Base-by-base conservation (phyloP, 1,140 invertebrate genomes). In the Listronotus bonariensis region DNA sequence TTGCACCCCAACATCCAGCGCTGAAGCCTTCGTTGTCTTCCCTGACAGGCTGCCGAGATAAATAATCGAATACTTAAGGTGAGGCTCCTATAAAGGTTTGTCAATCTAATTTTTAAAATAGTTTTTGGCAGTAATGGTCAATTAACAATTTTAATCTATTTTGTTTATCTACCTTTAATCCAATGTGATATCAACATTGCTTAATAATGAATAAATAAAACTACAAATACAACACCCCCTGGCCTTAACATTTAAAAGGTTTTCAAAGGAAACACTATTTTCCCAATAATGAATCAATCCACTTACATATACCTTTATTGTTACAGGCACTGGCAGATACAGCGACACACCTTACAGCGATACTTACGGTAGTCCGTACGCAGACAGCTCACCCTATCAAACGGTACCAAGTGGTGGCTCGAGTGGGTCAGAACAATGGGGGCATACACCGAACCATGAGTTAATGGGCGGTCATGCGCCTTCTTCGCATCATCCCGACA, bases 341-440 rank as follows among this genome's bases (percentile, higher is more conserved):
- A 86, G 87, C 65, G 88, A 91, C 45, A 83, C 83, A 5, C 42
- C 62, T 8, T 90, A 90, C 75, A 77, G 82, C 9, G 79, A 79
- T 52, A 76, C 81, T 48, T 89, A 88, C 73, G 83, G 82, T 36
- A 90, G 89, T 74, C 83, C 86, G 10, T 91, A 90, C 72, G 76
- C 80, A 55, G 91, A 93, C 69, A 83, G 85, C 43, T 84, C 86
- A 65, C 84, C 88, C 53, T 95, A 92, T 78, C 91, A 92, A 80
- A 89, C 90, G 61, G 93, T 95, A 71, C 91, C 92, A 14, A 88
- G 85, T 43, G 86, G 86, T 69, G 84, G 83, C n/a, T 82, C 82
- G 67, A 82, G 82, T 15, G 84, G 83, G 69, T 72, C 77, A 56
- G 83, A 80, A 69, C 80, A 79, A 75, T 84, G 79, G 84, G 76